Conservation (phyloP, 2,113 vertebrate species). For the Pyrgilauda ruficollis region DNA sequence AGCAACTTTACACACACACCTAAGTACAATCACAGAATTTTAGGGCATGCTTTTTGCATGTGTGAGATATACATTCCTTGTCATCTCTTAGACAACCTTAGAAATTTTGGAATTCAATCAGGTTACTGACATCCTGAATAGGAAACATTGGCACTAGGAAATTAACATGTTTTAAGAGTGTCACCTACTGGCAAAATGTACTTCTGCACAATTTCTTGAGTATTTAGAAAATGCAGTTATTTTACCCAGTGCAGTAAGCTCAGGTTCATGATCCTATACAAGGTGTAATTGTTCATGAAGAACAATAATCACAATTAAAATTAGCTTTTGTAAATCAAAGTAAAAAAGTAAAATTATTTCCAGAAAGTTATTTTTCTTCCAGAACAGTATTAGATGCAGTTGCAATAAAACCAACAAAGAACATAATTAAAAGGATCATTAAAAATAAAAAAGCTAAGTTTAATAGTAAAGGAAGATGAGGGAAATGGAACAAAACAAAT, state of each 20-base stretch:
- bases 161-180: not conserved
- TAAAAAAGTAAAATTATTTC: not conserved
- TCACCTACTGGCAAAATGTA: slow-evolving; percentile 5
- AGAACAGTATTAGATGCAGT: not conserved
- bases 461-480: not conserved
- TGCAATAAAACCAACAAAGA: not conserved
- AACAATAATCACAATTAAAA: not conserved
- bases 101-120: not conserved
- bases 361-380: not conserved
- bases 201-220: not conserved
- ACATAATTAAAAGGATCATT: not conserved
- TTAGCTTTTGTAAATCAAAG: not conserved
- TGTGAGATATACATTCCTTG: not conserved
- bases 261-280: not conserved
- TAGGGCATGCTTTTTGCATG: not conserved
- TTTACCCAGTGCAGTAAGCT: not conserved
- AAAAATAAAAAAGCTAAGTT: not conserved
- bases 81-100: not conserved
- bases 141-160: not conserved
- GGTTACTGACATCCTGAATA: not conserved
- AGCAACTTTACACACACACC: not conserved
- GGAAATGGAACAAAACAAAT: not conserved
- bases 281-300: not conserved
- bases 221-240: not conserved
- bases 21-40: not conserved